Evolutionary conservation across 2,797 vertebrate genomes (phyloP).

Genomic region (Moxostoma hubbsi): DNA sequence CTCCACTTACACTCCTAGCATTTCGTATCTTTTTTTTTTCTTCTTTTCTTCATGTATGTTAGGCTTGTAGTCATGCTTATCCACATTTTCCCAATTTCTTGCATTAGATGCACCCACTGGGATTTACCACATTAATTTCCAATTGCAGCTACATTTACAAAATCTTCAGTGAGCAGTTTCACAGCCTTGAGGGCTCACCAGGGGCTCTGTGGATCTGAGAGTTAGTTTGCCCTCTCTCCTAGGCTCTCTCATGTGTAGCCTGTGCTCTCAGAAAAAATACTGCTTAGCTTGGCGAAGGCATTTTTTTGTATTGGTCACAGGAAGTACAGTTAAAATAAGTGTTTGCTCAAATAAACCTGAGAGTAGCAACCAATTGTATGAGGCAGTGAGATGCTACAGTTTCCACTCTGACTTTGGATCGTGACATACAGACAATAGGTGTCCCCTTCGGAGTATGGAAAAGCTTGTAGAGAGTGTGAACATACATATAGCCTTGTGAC

Average conservation of each 20-base stretch:
- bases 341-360: constrained; percentile 32
- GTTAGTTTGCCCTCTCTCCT: constrained; percentile 7
- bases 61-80: constrained; percentile 4
- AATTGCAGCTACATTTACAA: constrained; percentile 64
- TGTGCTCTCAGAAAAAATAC: constrained; percentile 39
- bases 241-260: constrained; percentile 15
- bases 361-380: constrained; percentile 26
- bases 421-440: constrained; percentile 25
- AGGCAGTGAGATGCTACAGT: constrained; percentile 14
- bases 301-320: constrained; percentile 39
- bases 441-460: constrained; percentile 25
- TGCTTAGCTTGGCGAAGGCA: constrained; percentile 36
- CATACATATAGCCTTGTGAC: constrained; percentile 17
- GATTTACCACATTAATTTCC: constrained; percentile 72
- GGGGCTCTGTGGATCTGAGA: constrained; percentile 32
- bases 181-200: constrained; percentile 49
- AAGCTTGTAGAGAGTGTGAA: constrained; percentile 26
- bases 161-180: constrained; percentile 63
- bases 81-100: constrained; percentile 58
- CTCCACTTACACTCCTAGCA: constrained; percentile 29
- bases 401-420: constrained; percentile 12
- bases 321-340: constrained; percentile 36
- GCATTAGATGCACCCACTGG: constrained; percentile 62
- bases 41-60: constrained; percentile 17
- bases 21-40: not conserved